phyloP scores from a whole-genome alignment of 2,888 invertebrate genomes.

The Aphidius colemani region DNA sequence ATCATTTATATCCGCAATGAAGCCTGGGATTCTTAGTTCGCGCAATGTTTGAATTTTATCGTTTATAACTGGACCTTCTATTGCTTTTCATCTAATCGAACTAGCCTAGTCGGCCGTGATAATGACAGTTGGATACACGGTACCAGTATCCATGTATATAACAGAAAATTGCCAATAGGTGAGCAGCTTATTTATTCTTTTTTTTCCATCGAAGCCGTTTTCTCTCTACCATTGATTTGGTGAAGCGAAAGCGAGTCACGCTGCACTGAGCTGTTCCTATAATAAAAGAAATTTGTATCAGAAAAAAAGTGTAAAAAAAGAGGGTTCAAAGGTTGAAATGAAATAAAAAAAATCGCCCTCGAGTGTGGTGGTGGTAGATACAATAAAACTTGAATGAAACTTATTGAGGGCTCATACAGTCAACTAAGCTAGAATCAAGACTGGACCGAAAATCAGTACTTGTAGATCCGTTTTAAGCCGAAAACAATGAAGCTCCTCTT shows the following conservation, averaged over 20 bases:
- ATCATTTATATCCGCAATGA: constrained; percentile 8
- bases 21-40: background rate
- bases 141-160: background rate
- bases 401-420: constrained; percentile 30
- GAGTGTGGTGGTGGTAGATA: constrained; percentile 7
- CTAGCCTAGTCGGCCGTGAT: constrained; percentile 41
- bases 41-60: too few relatives aligned
- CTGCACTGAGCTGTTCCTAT: background rate
- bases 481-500: constrained; percentile 43
- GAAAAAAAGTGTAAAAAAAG: constrained; percentile 9
- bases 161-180: background rate
- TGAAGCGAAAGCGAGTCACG: constrained; percentile 12
- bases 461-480: constrained; percentile 45
- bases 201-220: constrained; percentile 2
- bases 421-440: constrained; percentile 36
- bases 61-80: constrained; percentile 30
- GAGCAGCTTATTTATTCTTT: background rate
- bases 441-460: constrained; percentile 31
- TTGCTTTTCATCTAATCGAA: constrained; percentile 50
- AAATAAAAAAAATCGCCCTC: constrained; percentile 17
- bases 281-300: constrained; percentile 21
- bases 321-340: constrained; percentile 3
- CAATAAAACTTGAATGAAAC: constrained; percentile 26
- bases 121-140: constrained; percentile 33
- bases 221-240: constrained; percentile 11